A percentile compares a stretch with the other conserved stretches of the same genome.
Evolutionary conservation across 2,888 invertebrate genomes (phyloP).

Genomic region (Eubasilissa splendida): DNA sequence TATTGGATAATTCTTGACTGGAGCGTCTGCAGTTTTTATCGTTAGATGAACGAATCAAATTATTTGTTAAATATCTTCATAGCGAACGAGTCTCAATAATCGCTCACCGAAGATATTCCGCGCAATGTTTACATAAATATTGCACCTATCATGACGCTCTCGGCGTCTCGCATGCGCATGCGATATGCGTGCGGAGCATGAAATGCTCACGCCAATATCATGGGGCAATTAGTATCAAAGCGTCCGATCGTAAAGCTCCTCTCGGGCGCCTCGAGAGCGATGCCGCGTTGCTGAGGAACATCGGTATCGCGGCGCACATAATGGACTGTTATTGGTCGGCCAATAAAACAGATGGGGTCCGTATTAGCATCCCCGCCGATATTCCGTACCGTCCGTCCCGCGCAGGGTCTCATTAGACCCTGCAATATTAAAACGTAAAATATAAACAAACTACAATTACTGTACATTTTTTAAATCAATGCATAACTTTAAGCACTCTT

Average conservation of each 20-base stretch:
- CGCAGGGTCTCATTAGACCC: not conserved
- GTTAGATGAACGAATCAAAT: too few species aligned
- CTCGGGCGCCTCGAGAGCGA: not conserved
- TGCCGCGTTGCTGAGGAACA: not conserved
- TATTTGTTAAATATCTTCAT: too few species aligned
- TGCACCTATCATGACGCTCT: not conserved
- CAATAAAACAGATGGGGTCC: slow-evolving; percentile 49
- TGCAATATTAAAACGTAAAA: too few species aligned
- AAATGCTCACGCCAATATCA: slow-evolving; percentile 41
- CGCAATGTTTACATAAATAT: not conserved
- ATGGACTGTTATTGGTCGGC: slow-evolving; percentile 30
- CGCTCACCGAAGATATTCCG: too few species aligned
- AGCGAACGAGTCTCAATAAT: too few species aligned
- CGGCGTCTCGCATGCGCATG: not conserved
- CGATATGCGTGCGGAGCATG: slow-evolving; percentile 25
- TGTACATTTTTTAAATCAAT: too few species aligned
- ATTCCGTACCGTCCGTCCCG: not conserved
- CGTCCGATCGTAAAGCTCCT: slow-evolving; percentile 40
- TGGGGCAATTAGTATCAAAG: slow-evolving; percentile 52
- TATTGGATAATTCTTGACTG: too few species aligned
- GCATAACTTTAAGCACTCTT: too few species aligned
- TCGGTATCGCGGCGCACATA: slow-evolving; percentile 12
- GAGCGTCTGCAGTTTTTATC: too few species aligned
- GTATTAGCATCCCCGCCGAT: slow-evolving; percentile 48
- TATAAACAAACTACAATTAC: too few species aligned